Base-by-base conservation (phyloP, 2,888 invertebrate species). In the Cactoblastis cactorum region DNA sequence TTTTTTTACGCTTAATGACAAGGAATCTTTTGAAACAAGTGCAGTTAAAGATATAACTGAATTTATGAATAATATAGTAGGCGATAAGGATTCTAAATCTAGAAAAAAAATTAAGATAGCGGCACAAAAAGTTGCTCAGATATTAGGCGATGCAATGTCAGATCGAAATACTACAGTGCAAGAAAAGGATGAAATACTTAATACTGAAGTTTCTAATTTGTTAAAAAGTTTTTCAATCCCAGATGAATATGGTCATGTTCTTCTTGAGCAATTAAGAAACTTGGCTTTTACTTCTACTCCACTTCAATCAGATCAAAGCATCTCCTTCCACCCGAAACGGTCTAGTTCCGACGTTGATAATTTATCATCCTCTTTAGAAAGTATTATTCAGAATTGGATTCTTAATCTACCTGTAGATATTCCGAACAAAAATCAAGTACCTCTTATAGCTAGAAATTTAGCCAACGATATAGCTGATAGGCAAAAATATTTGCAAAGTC, bases 401-500 rank as follows among this genome's bases (percentile, higher is more conserved):
- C 54, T 60, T 3, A 47, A 50, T 1, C 39, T 73, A 38, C 54
- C 60, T 0, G 37, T 67, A 39, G 14, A 61, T 2, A 55, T 58
- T 47, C 54, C 64, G 4, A 50, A 56, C 6, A 56, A 58, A n/a
- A 18, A 47, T 2, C 55, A 59, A 4, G 62, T 63, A 52, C 49
- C 64, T 11, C 34, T 52, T 0, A 56, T 75, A 32, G 53, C 58
- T 1, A 54, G 58, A 18, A 66, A 71, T 35, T 56, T 81, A 51
- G 66, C 67, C 11, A 53, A 32, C 1, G 77, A 80, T 46, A 68
- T 79, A 5, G 19, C 69, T 28, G 74, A 80, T 33, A 67, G 77
- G 47, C 65, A 68, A 5, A 78, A 71, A 38, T 80, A 80, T 57
- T 60, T 77, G 35, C 69, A 74, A 53, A 19, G 69, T 5, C 69